A percentile compares a stretch with the other conserved stretches of the same genome.
phyloP scores from a whole-genome alignment of 2,888 invertebrate genomes.

The Agrilus cyanescens region DNA sequence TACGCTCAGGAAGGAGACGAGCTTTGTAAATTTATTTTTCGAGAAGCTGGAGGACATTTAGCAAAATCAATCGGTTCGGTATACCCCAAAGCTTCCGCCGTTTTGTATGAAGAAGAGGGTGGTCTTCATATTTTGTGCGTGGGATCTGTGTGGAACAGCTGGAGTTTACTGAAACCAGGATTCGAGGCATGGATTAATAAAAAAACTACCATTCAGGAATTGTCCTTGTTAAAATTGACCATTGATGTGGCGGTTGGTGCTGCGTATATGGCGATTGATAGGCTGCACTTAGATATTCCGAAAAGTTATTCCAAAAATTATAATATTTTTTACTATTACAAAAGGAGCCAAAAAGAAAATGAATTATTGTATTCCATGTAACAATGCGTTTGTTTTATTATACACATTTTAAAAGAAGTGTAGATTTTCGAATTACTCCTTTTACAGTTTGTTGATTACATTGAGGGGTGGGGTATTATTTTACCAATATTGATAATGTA shows the following conservation, averaged over 20 bases:
- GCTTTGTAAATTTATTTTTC: constrained; percentile 58
- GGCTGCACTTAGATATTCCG: constrained; percentile 49
- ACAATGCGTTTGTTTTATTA: too few relatives aligned
- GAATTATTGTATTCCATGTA: too few relatives aligned
- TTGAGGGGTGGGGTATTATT: too few relatives aligned
- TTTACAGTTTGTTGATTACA: too few relatives aligned
- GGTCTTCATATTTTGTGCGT: constrained; percentile 70
- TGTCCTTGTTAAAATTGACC: constrained; percentile 56
- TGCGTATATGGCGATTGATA: constrained; percentile 70
- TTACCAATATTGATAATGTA: too few relatives aligned
- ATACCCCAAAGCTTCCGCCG: constrained; percentile 46
- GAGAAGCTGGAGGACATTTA: constrained; percentile 52
- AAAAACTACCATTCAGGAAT: constrained; percentile 38
- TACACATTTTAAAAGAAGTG: too few relatives aligned
- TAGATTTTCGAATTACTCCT: too few relatives aligned
- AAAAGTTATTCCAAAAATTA: constrained; percentile 61
- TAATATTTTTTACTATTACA: constrained; percentile 51
- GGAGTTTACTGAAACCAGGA: constrained; percentile 65
- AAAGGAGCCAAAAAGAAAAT: constrained; percentile 13
- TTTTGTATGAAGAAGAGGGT: constrained; percentile 38
- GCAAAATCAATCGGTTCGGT: constrained; percentile 57
- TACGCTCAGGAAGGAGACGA: constrained; percentile 61
- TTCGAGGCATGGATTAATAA: constrained; percentile 45
- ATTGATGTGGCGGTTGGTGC: constrained; percentile 77
- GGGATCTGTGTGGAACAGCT: constrained; percentile 92